Conservation (phyloP, 2,888 invertebrate genomes). For the Drosophila hamatofila region DNA sequence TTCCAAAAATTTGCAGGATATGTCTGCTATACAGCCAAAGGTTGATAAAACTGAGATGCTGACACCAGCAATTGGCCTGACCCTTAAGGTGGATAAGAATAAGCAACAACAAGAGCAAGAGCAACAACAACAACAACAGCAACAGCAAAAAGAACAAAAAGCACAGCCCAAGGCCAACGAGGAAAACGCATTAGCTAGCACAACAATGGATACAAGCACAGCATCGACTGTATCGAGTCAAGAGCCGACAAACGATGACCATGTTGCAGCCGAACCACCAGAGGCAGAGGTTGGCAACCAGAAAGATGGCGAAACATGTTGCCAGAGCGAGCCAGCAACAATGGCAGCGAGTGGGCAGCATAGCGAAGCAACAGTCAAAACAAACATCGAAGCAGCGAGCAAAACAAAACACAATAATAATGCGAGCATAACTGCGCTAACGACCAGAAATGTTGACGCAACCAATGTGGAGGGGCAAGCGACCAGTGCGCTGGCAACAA, state of each 20-base stretch:
- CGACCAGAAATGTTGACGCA: constrained; percentile 54
- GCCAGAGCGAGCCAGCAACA: constrained; percentile 33
- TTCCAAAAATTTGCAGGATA: constrained; percentile 36
- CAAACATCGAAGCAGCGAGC: constrained; percentile 77
- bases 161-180: constrained; percentile 30
- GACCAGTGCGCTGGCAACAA: constrained; percentile 62
- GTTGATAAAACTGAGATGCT: constrained; percentile 23
- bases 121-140: not conserved
- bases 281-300: constrained; percentile 36
- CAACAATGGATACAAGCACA: constrained; percentile 14
- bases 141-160: constrained; percentile 3
- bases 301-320: constrained; percentile 68
- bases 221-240: constrained; percentile 26
- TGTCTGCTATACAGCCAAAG: constrained; percentile 15
- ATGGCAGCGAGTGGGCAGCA: constrained; percentile 35
- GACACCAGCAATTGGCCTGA: constrained; percentile 31
- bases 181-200: constrained; percentile 20
- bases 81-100: constrained; percentile 13
- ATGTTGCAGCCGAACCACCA: constrained; percentile 19
- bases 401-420: constrained; percentile 78
- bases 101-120: constrained; percentile 5
- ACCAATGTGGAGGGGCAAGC: constrained; percentile 62
- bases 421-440: constrained; percentile 13
- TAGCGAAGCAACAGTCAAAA: constrained; percentile 71
- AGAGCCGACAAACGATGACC: constrained; percentile 20